Evolutionary conservation across 2,797 vertebrate species (phyloP).

Genomic region (Scomberomorus guttatus): DNA sequence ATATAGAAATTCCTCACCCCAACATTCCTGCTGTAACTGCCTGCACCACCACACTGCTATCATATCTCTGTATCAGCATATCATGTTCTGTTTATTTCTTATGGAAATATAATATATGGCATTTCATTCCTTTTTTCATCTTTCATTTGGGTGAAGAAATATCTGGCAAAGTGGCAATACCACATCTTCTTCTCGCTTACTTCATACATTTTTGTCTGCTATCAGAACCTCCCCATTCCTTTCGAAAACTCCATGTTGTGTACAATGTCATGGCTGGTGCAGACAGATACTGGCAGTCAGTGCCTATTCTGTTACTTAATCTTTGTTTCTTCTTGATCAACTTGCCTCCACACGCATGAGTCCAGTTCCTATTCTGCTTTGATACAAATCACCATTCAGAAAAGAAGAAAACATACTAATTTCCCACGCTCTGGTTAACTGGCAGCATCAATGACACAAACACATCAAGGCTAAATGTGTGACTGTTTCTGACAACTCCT

Average conservation of each 20-base stretch:
- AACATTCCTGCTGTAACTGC: background rate
- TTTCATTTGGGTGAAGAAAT: background rate
- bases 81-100: background rate
- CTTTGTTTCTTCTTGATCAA: background rate
- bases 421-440: background rate
- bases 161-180: background rate
- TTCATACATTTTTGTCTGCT: too few relatives aligned
- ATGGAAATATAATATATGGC: background rate
- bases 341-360: background rate
- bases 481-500: background rate
- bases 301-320: background rate
- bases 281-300: background rate
- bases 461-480: background rate
- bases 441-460: background rate
- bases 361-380: background rate
- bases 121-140: background rate
- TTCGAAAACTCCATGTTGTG: background rate
- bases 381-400: background rate
- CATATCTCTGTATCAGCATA: background rate
- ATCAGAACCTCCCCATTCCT: background rate
- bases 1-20: background rate
- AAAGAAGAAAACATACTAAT: background rate
- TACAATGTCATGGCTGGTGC: background rate
- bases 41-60: background rate
- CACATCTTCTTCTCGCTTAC: too few relatives aligned